Evolutionary conservation across 2,113 vertebrate genomes (phyloP).

Genomic region (Mungos mungo): DNA sequence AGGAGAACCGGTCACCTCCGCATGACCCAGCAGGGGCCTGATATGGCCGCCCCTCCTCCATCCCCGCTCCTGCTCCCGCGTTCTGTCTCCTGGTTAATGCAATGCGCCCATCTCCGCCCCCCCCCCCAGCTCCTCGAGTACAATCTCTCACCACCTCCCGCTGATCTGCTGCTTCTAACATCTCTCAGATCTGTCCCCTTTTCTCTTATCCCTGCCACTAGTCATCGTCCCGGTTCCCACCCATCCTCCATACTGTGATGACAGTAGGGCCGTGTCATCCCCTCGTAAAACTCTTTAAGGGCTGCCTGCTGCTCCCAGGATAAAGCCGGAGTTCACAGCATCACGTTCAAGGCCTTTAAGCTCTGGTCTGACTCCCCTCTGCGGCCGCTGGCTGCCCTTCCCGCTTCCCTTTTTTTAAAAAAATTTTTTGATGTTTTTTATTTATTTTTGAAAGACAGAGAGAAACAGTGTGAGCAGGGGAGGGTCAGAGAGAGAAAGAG

Average conservation of each 20-base stretch:
- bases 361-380: neutral
- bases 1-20: neutral
- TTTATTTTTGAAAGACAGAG: no score
- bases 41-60: rapidly evolving
- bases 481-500: no score
- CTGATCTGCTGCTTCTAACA: neutral
- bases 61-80: neutral
- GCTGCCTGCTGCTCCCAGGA: neutral
- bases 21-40: neutral
- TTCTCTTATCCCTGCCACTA: neutral
- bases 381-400: no score
- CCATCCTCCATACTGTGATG: neutral
- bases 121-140: neutral
- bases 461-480: no score
- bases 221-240: neutral
- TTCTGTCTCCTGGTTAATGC: neutral
- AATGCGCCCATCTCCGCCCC: no score
- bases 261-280: neutral
- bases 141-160: neutral
- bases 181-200: neutral
- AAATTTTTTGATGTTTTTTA: no score
- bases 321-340: neutral
- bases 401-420: no score
- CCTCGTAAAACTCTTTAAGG: neutral
- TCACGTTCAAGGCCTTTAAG: neutral